Base-by-base conservation (phyloP, 2,797 vertebrate genomes). In the Atherinosoma microstoma region DNA sequence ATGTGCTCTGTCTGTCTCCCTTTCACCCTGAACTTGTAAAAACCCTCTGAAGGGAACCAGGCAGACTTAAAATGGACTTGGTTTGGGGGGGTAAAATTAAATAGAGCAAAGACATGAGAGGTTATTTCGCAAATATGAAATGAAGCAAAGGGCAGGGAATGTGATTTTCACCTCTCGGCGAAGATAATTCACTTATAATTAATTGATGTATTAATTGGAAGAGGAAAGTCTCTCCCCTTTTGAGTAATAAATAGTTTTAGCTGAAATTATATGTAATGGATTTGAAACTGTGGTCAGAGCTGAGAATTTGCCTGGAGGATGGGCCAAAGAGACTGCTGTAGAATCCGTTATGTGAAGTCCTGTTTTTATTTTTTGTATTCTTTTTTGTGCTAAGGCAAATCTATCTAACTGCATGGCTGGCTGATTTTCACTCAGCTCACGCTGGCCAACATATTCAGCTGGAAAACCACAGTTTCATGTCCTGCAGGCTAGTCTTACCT, bases 191-290 rank as follows among this genome's bases (percentile, higher is more conserved):
- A 69, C 76, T 79, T 47, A 61, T 57, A 75, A 70, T 83, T 71
- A 87, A 77, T 79, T 78, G 51, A 65, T 76, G 60, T 53, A 47
- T 86, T 81, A 87, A 87, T 78, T 81, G 64, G 64, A 85, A 64
- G 35, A 78, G 56, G 73, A 61, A 60, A 75, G 67, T 20, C 35
- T 67, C 42, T 73, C 57, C 3, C 7, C 76, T 85, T 85, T 71
- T 72, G 68, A 84, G 72, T 32, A 57, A 66, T 64, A 24, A 59
- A 75, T 76, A 79, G 58, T 67, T 79, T 58, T 36, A 72, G 70
- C 30, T 29, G 29, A 59, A 77, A 80, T 83, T 34, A 27, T 20
- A 27, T 57, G 38, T 60, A 84, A 84, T 81, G 62, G 71, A 73
- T 84, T 72, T 79, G 56, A 82, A 79, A 72, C 61, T 38, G 42